These are phyloP conservation scores for Folsomia candida DNA, from an alignment of 2,888 invertebrate genomes.

Conservation along the genomic window DNA sequence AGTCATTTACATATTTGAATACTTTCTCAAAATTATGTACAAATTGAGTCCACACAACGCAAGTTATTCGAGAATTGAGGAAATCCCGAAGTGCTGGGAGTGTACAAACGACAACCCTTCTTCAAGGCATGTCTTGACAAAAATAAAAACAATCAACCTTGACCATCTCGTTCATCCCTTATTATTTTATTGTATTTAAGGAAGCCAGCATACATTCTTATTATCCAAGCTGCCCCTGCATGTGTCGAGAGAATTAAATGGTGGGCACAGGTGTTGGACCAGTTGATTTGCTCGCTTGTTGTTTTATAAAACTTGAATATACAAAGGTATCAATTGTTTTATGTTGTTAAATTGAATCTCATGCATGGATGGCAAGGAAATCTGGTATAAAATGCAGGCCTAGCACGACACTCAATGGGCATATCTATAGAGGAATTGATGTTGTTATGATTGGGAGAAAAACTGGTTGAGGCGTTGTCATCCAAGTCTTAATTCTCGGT, in stretches of 20 bases:
- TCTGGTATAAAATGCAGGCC: background rate
- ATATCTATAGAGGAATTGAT: background rate
- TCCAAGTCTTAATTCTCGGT: background rate
- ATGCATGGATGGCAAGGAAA: background rate
- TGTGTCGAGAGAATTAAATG: too few relatives aligned
- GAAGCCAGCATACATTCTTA: background rate
- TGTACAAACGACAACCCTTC: too few relatives aligned
- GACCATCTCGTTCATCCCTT: background rate
- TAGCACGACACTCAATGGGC: too few relatives aligned
- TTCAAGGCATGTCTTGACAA: background rate
- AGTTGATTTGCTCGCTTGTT: background rate
- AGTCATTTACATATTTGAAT: too few relatives aligned
- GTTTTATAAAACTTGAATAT: background rate
- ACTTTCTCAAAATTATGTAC: too few relatives aligned
- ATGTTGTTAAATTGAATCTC: background rate
- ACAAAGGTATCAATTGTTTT: too few relatives aligned
- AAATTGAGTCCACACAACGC: too few relatives aligned
- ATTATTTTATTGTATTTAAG: background rate
- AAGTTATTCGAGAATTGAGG: too few relatives aligned
- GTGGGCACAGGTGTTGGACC: background rate
- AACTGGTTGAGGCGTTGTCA: constrained; percentile 30
- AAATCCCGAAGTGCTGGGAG: too few relatives aligned
- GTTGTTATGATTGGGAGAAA: background rate
- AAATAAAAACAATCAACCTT: background rate
- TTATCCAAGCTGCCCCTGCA: background rate